phyloP scores from a whole-genome alignment of 2,797 vertebrate genomes.

The Anguilla anguilla region DNA sequence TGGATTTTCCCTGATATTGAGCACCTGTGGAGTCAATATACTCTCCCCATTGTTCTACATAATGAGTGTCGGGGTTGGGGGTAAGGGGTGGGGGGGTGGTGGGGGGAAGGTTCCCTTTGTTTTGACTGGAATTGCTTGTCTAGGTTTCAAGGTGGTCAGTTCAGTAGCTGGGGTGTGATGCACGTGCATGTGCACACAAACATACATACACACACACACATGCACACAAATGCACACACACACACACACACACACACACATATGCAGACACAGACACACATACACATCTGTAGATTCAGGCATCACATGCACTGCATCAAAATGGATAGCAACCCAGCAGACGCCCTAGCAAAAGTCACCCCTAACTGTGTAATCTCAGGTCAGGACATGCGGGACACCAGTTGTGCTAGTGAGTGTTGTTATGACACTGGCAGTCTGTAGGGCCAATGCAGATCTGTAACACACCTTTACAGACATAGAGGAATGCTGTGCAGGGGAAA shows the following conservation, averaged over 20 bases:
- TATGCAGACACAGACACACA: neutral
- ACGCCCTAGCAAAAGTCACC: neutral
- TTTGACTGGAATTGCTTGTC: conserved; percentile 50
- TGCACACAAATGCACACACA: conserved; percentile 1
- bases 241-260: neutral
- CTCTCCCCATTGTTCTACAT: conserved; percentile 55
- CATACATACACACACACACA: conserved; percentile 11
- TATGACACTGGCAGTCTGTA: neutral
- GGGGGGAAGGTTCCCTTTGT: conserved; percentile 51
- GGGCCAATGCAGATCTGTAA: neutral
- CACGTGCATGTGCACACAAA: neutral
- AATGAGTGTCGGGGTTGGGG: no score
- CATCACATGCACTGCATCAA: neutral
- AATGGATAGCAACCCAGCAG: neutral
- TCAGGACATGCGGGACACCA: neutral
- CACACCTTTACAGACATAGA: neutral
- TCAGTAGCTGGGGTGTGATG: conserved; percentile 35
- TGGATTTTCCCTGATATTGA: conserved; percentile 61
- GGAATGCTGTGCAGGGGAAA: neutral
- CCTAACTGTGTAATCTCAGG: neutral
- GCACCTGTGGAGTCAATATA: conserved; percentile 77
- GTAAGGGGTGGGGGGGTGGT: conserved; percentile 27
- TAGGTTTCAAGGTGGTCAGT: conserved; percentile 44
- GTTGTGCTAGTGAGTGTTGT: neutral
- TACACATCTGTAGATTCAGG: neutral